Conservation (phyloP, 2,888 invertebrate species). For the Acanthosepion lycidas region DNA sequence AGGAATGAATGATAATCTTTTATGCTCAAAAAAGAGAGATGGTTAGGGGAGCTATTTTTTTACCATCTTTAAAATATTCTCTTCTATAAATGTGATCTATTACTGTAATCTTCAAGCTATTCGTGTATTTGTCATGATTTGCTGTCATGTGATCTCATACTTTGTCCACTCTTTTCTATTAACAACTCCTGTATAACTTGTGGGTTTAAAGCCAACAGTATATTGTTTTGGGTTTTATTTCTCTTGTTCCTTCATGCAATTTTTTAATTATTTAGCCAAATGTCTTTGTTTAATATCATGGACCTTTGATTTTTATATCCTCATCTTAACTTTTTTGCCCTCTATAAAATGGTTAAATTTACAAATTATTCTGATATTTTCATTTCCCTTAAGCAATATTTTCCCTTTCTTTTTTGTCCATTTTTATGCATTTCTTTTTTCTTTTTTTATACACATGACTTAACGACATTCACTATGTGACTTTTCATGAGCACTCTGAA, state of each 20-base stretch:
- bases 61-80: slow-evolving; percentile 13
- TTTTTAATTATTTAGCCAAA: not conserved
- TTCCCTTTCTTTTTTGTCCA: no score
- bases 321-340: not conserved
- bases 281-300: not conserved
- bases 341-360: not conserved
- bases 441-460: no score
- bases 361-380: not conserved
- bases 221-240: not conserved
- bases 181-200: not conserved
- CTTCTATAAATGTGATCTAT: not conserved
- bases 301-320: not conserved
- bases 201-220: not conserved
- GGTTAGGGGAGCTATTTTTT: not conserved
- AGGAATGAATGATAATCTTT: not conserved
- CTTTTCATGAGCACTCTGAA: no score
- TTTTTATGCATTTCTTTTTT: no score
- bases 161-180: not conserved
- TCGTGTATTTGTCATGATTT: not conserved
- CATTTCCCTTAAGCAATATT: no score
- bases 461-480: no score
- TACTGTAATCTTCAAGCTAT: not conserved
- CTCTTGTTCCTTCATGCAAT: not conserved
- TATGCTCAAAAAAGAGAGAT: not conserved
- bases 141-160: not conserved